phyloP scores from a whole-genome alignment of 2,888 invertebrate genomes.

The Beris chalybata region DNA sequence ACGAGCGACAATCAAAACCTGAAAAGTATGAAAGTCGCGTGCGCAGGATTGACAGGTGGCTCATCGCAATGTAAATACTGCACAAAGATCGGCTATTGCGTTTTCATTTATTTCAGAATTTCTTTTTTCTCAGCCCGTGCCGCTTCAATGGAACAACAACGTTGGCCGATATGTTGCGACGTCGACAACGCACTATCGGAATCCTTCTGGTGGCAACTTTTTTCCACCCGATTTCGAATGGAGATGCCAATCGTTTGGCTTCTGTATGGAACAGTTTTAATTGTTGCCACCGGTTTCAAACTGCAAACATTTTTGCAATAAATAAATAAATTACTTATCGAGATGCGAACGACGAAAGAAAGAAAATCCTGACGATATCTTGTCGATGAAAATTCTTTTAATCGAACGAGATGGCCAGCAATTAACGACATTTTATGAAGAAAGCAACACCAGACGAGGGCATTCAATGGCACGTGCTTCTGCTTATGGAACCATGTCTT shows the following conservation, averaged over 20 bases:
- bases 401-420: constrained; percentile 28
- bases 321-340: constrained; percentile 27
- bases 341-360: constrained; percentile 7
- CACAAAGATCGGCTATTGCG: constrained; percentile 13
- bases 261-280: constrained; percentile 22
- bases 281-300: constrained; percentile 24
- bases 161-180: background rate
- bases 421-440: constrained; percentile 25
- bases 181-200: constrained; percentile 16
- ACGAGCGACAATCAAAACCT: constrained; percentile 29
- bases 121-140: constrained; percentile 16
- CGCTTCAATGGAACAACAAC: background rate
- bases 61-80: constrained; percentile 28
- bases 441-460: constrained; percentile 12
- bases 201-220: constrained; percentile 24
- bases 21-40: constrained; percentile 38
- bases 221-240: constrained; percentile 2
- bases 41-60: constrained; percentile 40
- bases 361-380: constrained; percentile 9
- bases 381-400: constrained; percentile 3
- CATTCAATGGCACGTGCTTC: constrained; percentile 26
- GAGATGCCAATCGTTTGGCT: constrained; percentile 10
- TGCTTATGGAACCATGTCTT: constrained; percentile 13
- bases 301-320: constrained; percentile 24
- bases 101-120: constrained; percentile 24